These are phyloP conservation scores for Corythornis madagascariensis DNA, from an alignment of 2,113 vertebrate genomes.

Conservation along the genomic window DNA sequence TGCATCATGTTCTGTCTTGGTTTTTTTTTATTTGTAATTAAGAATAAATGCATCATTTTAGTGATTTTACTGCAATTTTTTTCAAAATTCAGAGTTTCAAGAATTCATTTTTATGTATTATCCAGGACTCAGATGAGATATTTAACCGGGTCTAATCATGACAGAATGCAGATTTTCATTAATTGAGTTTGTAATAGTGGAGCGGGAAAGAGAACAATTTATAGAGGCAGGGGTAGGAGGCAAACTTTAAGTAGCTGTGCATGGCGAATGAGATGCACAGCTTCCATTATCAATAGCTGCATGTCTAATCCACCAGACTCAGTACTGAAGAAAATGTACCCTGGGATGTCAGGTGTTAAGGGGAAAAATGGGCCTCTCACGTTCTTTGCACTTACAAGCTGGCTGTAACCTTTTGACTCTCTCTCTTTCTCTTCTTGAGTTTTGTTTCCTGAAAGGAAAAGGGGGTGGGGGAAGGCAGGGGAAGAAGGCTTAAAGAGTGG, in stretches of 20 bases:
- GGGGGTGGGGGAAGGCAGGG: not conserved
- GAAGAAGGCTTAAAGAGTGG: slow-evolving; percentile 24
- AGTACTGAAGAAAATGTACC: not conserved
- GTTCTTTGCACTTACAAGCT: slow-evolving; percentile 63
- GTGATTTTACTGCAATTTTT: not conserved
- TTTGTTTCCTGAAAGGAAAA: slow-evolving; percentile 71
- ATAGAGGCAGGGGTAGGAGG: not conserved
- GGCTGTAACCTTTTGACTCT: slow-evolving; percentile 66
- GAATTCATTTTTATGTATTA: not conserved
- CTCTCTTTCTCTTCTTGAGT: slow-evolving; percentile 62
- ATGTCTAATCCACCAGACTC: slow-evolving; percentile 32
- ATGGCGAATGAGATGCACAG: slow-evolving; percentile 16
- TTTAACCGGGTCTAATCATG: not conserved
- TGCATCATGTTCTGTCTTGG: not conserved
- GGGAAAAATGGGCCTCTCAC: slow-evolving; percentile 66
- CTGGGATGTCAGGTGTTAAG: slow-evolving; percentile 70
- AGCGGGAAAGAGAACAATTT: not conserved
- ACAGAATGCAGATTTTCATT: not conserved
- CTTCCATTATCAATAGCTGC: slow-evolving; percentile 33
- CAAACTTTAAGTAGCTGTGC: not conserved
- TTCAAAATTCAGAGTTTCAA: not conserved
- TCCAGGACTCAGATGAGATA: not conserved
- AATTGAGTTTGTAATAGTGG: not conserved
- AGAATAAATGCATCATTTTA: not conserved
- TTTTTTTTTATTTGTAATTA: not conserved